These are phyloP conservation scores for Proisotoma minuta DNA, from an alignment of 2,888 invertebrate genomes.

Conservation along the genomic window DNA sequence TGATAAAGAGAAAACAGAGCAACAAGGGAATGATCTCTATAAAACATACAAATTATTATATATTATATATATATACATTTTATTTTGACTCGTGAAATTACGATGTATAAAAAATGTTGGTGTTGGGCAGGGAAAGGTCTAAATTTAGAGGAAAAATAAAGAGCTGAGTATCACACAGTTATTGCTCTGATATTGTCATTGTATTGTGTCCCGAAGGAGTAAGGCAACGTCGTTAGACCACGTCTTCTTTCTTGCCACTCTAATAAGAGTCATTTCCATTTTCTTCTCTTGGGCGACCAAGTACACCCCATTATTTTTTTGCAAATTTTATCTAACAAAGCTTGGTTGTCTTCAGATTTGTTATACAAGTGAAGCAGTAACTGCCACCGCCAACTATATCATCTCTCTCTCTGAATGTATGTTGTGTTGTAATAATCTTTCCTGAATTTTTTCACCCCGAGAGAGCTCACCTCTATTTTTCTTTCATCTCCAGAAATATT, in stretches of 20 bases:
- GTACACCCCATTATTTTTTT: constrained; percentile 33
- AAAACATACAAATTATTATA: too few relatives aligned
- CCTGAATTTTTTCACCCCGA: constrained; percentile 2
- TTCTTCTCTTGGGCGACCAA: constrained; percentile 17
- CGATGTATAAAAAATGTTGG: neutral
- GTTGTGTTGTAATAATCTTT: constrained; percentile 1
- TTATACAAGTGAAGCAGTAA: neutral
- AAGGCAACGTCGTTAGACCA: neutral
- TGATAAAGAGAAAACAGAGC: too few relatives aligned
- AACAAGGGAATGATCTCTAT: too few relatives aligned
- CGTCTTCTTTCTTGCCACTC: constrained; percentile 6
- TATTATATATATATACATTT: neutral
- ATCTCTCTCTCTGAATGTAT: neutral
- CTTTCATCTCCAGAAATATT: constrained; percentile 11
- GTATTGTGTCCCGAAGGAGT: constrained; percentile 37
- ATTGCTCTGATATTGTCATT: constrained; percentile 34
- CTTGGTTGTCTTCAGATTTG: constrained; percentile 1
- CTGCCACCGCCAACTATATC: neutral
- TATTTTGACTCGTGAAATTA: neutral
- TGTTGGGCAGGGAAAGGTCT: neutral
- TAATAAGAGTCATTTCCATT: constrained; percentile 35
- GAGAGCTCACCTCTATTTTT: constrained; percentile 10
- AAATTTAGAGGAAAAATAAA: too few relatives aligned
- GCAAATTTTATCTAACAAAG: constrained; percentile 18
- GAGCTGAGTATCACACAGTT: constrained; percentile 40